Conservation (phyloP, 2,888 invertebrate species). For the Eledone cirrhosa region DNA sequence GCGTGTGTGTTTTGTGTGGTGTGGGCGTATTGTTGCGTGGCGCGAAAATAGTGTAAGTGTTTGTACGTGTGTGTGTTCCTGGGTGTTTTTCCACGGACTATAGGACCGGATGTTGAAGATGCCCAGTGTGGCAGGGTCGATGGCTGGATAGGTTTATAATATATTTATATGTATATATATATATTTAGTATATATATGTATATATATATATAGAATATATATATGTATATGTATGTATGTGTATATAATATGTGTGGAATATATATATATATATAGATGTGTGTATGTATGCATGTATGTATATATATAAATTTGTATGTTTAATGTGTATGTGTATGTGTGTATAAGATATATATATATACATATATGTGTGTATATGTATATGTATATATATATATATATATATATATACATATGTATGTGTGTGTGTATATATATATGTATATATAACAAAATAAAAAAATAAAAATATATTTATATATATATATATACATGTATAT, state of each 20-base stretch:
- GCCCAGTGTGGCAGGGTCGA: no score
- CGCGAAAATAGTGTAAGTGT: no score
- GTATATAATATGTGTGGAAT: not conserved
- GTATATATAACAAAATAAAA: not conserved
- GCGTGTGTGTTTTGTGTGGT: not conserved
- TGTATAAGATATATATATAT: no score
- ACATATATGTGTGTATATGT: no score
- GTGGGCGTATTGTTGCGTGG: no score
- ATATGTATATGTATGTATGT: not conserved
- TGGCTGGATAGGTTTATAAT: no score
- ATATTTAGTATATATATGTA: not conserved
- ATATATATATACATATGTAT: not conserved
- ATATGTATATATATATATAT: no score
- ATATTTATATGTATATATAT: not conserved
- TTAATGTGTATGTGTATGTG: not conserved
- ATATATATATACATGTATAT: slow-evolving; percentile 7
- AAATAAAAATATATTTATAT: not conserved
- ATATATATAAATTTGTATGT: not conserved
- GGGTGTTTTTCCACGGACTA: no score
- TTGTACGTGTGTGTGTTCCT: no score
- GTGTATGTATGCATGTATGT: not conserved
- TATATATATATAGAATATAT: not conserved
- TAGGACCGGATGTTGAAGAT: no score
- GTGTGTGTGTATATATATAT: not conserved
- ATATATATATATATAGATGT: not conserved